Evolutionary conservation across 2,888 invertebrate genomes (phyloP).

Genomic region (Luperina nickerlii): DNA sequence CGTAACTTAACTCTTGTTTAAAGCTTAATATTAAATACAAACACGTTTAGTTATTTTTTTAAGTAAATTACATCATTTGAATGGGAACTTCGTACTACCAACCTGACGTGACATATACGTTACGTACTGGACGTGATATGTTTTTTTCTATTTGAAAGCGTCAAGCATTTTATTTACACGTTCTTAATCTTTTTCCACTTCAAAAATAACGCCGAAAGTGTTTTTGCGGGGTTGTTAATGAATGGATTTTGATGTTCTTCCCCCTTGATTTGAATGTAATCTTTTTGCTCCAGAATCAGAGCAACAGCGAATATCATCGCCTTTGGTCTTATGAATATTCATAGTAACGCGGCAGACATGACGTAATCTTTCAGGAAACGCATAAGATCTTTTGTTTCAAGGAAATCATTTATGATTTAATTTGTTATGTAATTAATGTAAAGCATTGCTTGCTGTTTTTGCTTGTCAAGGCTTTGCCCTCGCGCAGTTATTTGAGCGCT

Average conservation of each 20-base stretch:
- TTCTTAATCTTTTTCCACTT: not conserved
- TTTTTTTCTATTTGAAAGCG: not conserved
- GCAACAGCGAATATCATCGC: slow-evolving; percentile 36
- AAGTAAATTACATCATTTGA: slow-evolving; percentile 44
- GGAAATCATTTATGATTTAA: slow-evolving; percentile 54
- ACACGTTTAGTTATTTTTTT: slow-evolving; percentile 37
- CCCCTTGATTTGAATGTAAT: slow-evolving; percentile 23
- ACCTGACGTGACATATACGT: not conserved
- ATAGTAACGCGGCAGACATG: slow-evolving; percentile 58
- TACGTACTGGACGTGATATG: slow-evolving; percentile 18
- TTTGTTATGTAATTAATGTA: slow-evolving; percentile 62
- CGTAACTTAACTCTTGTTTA: slow-evolving; percentile 36
- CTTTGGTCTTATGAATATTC: slow-evolving; percentile 66
- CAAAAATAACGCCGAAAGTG: not conserved
- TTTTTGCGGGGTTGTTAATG: slow-evolving; percentile 7
- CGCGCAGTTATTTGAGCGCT: slow-evolving; percentile 21
- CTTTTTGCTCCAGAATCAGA: slow-evolving; percentile 35
- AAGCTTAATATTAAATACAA: slow-evolving; percentile 29
- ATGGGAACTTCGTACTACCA: slow-evolving; percentile 39
- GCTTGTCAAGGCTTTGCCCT: slow-evolving; percentile 43
- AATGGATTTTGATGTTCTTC: slow-evolving; percentile 9
- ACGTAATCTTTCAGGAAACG: slow-evolving; percentile 64
- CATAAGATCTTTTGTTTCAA: slow-evolving; percentile 62
- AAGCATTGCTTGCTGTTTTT: slow-evolving; percentile 38
- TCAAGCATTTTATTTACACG: not conserved